These are phyloP conservation scores for Laticauda laticaudata DNA, from an alignment of 2,113 vertebrate species.

Conservation along the genomic window DNA sequence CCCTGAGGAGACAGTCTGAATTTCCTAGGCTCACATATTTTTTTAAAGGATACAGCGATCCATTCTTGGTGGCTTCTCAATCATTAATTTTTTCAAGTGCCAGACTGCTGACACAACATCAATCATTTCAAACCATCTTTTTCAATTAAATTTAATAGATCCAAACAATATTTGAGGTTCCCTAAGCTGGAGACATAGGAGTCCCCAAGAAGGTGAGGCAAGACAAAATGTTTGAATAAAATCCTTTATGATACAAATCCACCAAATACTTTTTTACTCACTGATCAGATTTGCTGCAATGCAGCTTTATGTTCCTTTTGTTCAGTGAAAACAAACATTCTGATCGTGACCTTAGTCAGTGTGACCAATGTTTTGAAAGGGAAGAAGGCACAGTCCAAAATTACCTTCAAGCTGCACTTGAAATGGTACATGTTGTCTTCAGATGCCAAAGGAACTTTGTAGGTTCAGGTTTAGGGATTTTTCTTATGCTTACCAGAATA, in stretches of 20 bases:
- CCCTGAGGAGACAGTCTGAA: neutral
- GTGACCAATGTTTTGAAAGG: neutral
- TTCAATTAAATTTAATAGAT: neutral
- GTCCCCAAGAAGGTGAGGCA: neutral
- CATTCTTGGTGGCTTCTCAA: neutral
- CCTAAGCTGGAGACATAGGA: neutral
- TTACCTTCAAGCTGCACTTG: neutral
- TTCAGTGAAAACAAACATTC: neutral
- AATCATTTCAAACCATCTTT: neutral
- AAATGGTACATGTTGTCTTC: neutral
- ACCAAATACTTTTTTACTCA: neutral
- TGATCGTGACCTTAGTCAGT: neutral
- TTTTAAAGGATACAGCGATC: neutral
- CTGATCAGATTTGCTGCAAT: fast-evolving
- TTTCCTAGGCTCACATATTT: neutral
- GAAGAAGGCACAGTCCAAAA: neutral
- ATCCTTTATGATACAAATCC: neutral
- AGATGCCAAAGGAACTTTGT: neutral
- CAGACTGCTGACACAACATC: neutral
- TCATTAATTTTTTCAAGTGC: neutral
- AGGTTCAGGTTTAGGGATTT: neutral
- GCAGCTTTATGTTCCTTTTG: neutral
- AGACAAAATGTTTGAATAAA: neutral
- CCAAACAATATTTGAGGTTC: neutral
- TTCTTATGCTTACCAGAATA: neutral